Evolutionary conservation across 2,113 vertebrate species (phyloP), one percentile per base, ranked within the genome.

Genomic region (Vulpes lagopus): DNA sequence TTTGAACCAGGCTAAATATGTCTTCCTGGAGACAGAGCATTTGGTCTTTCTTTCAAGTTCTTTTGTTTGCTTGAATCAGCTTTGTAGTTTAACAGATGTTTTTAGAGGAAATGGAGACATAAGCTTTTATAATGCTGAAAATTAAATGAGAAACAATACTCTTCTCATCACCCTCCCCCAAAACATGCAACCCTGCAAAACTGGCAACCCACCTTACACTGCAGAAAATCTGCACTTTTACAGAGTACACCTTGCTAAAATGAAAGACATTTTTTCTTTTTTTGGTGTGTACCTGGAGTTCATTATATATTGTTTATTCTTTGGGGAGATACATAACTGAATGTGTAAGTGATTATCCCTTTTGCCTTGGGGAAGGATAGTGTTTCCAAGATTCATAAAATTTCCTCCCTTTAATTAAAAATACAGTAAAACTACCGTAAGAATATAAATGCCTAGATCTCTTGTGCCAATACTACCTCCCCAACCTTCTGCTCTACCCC

Each of bases 61-160:
- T 97, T 98, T 98, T 98, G 98, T 98, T 97, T 98, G 96, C 97
- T 96, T 95, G 96, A 97, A 97, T 97, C 62, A 30, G 97, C 97
- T 97, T 95, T 98, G 97, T 98, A 96, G 84, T 97, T 97, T 97
- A 97, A 97, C 98, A 98, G 98, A 97, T 97, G 97, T 98, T 98
- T 97, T 97, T 90, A 71, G 94, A 92, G 95, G 96, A 98, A 97
- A 97, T 96, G 95, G 94, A 98, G 96, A 97, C 92, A 97, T 97
- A 98, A 98, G 92, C 96, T 97, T 97, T 96, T 95, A 95, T 95
- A 97, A 97, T 94, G 84, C 83, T 95, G 78, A 97, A 97, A 98
- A 97, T 93, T 97, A 96, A 98, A 96, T 55, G 84, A 97, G 86
- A 96, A 97, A 96, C 94, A 96, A 92, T 91, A 64, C 89, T 84